These are phyloP conservation scores for Falco biarmicus DNA, from an alignment of 2,797 vertebrate species.

Conservation along the genomic window DNA sequence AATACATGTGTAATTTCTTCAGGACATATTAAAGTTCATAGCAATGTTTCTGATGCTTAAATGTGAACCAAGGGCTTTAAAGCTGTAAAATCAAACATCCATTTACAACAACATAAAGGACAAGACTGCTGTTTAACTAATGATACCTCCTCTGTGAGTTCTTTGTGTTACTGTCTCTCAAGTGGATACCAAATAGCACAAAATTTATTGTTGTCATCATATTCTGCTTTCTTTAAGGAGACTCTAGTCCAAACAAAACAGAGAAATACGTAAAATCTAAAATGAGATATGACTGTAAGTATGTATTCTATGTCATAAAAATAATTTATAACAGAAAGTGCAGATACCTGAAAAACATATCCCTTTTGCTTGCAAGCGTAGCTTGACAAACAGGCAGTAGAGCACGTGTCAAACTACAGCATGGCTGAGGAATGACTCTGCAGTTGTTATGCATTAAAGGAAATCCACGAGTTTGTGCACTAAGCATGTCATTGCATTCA, in stretches of 20 bases:
- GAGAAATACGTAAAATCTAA: background rate
- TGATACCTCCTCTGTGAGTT: background rate
- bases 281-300: background rate
- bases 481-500: background rate
- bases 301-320: background rate
- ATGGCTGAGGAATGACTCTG: background rate
- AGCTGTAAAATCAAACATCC: background rate
- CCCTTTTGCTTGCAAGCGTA: background rate
- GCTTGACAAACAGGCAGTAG: background rate
- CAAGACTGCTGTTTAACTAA: conserved; percentile 11
- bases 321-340: background rate
- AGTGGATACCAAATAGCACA: background rate
- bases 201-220: background rate
- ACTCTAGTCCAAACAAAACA: background rate
- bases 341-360: background rate
- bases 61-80: background rate
- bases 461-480: background rate
- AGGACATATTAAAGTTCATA: background rate
- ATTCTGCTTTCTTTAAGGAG: background rate
- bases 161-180: background rate
- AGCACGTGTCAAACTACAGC: background rate
- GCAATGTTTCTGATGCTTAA: background rate
- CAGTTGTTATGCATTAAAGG: background rate
- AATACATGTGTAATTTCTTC: background rate
- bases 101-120: background rate